A percentile compares a stretch with the other conserved stretches of the same genome.
Conservation (phyloP, 1,140 invertebrate genomes). For the Drosophila ohnishii region DNA sequence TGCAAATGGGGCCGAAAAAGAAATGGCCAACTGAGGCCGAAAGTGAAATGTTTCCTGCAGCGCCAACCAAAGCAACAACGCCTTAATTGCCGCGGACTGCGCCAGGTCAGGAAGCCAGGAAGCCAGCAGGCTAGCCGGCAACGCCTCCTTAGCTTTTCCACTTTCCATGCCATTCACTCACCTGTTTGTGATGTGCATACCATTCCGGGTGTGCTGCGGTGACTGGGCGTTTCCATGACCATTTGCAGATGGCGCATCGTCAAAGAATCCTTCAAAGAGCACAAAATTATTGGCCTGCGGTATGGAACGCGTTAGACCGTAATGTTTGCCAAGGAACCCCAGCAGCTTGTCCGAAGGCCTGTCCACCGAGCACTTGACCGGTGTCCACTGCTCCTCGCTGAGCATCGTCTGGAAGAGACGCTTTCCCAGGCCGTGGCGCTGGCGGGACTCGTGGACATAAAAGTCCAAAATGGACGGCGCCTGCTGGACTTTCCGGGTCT, state of each 20-base stretch:
- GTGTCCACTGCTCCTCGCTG: conserved; percentile 87
- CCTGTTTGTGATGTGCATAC: conserved; percentile 79
- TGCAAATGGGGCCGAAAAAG: conserved; percentile 66
- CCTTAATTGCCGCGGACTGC: conserved; percentile 64
- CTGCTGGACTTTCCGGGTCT: conserved; percentile 87
- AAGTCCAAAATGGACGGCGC: conserved; percentile 94
- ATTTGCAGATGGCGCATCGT: conserved; percentile 73
- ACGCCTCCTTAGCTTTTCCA: conserved; percentile 2
- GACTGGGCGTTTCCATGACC: conserved; percentile 49
- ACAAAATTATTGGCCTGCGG: conserved; percentile 95
- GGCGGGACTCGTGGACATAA: conserved; percentile 91
- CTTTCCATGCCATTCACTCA: conserved; percentile 40
- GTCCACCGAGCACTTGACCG: conserved; percentile 93
- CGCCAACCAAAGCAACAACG: conserved; percentile 53
- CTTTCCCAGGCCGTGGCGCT: conserved; percentile 91
- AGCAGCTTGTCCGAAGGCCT: conserved; percentile 94
- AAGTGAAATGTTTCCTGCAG: conserved; percentile 77
- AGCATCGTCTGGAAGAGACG: conserved; percentile 92
- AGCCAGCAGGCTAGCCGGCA: conserved; percentile 4
- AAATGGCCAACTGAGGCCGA: conserved; percentile 68
- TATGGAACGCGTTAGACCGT: conserved; percentile 87
- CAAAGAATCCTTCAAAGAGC: conserved; percentile 92
- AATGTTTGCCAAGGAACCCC: conserved; percentile 93
- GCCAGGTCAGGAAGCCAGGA: conserved; percentile 17
- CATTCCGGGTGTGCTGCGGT: conserved; percentile 37